Conservation (phyloP, 2,888 invertebrate species). For the Dasysyrphus tricinctus region DNA sequence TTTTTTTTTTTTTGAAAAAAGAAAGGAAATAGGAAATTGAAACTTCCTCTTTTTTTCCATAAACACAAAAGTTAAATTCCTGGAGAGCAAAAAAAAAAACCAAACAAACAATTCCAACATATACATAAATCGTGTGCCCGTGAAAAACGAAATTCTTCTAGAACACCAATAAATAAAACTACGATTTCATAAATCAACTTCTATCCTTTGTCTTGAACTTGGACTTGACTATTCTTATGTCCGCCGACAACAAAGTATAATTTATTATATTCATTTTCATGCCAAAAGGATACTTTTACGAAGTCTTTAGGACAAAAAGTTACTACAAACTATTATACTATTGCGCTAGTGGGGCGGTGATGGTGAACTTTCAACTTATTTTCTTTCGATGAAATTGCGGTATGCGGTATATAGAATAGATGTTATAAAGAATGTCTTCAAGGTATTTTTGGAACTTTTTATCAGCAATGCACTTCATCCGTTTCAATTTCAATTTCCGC, state of each 20-base stretch:
- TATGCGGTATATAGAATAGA: neutral
- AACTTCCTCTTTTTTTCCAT: neutral
- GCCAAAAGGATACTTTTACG: slow-evolving; percentile 6
- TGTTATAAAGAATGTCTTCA: slow-evolving; percentile 10
- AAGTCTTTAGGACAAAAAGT: slow-evolving; percentile 13
- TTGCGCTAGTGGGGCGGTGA: neutral
- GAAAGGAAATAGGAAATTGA: neutral
- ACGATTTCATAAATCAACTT: slow-evolving; percentile 37
- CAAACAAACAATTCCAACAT: slow-evolving; percentile 13
- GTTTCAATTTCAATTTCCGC: slow-evolving; percentile 45
- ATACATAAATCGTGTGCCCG: slow-evolving; percentile 27
- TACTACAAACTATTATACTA: neutral
- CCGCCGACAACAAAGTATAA: slow-evolving; percentile 16
- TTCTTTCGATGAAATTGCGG: slow-evolving; percentile 23
- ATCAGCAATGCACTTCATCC: slow-evolving; percentile 30
- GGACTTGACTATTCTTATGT: slow-evolving; percentile 44
- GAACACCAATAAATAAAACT: slow-evolving; percentile 37
- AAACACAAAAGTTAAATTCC: neutral
- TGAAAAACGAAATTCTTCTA: neutral
- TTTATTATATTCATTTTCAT: slow-evolving; percentile 31
- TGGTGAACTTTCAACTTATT: slow-evolving; percentile 23
- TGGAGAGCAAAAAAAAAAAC: neutral
- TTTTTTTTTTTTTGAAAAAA: neutral
- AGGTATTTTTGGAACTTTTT: slow-evolving; percentile 40
- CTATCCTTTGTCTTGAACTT: slow-evolving; percentile 41